A percentile compares a stretch with the other conserved stretches of the same genome.
phyloP scores from a whole-genome alignment of 2,888 invertebrate genomes.

The Stenchaetothrips biformis region DNA sequence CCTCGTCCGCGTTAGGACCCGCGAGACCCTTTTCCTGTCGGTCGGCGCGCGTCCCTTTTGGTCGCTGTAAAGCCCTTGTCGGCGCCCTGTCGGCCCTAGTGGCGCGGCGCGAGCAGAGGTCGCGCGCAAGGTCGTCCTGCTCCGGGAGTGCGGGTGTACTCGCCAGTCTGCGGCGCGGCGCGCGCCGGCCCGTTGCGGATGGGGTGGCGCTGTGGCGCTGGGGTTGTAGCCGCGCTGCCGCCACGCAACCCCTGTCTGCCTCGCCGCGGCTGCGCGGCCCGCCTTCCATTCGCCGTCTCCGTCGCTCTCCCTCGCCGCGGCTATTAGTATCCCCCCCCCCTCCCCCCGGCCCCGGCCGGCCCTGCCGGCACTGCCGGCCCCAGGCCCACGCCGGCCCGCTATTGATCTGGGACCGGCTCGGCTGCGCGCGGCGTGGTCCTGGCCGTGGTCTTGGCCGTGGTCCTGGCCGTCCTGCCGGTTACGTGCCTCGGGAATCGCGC shows the following conservation, averaged over 20 bases:
- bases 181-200: not conserved
- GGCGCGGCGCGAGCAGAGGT: not conserved
- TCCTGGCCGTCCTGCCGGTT: no score
- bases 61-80: no score
- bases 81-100: no score
- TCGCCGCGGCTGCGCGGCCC: not conserved
- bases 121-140: not conserved
- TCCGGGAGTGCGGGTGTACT: not conserved
- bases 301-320: constrained; percentile 26
- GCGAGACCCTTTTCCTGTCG: no score
- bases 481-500: not conserved
- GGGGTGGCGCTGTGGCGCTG: no score
- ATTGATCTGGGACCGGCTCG: constrained; percentile 1
- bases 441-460: no score
- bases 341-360: not conserved
- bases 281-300: not conserved
- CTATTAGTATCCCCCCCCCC: constrained; percentile 9
- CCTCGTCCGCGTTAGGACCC: no score
- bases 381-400: constrained; percentile 13
- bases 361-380: not conserved
- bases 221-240: no score
- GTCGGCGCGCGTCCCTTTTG: no score
- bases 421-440: not conserved
- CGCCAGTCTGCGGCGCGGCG: not conserved
- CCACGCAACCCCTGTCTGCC: no score